Percentiles rank a stretch among this genome's conserved stretches.
These are phyloP conservation scores for Umimayanthus kanabou DNA, from an alignment of 92 coral and sea anemone genomes.

Conservation along the genomic window DNA sequence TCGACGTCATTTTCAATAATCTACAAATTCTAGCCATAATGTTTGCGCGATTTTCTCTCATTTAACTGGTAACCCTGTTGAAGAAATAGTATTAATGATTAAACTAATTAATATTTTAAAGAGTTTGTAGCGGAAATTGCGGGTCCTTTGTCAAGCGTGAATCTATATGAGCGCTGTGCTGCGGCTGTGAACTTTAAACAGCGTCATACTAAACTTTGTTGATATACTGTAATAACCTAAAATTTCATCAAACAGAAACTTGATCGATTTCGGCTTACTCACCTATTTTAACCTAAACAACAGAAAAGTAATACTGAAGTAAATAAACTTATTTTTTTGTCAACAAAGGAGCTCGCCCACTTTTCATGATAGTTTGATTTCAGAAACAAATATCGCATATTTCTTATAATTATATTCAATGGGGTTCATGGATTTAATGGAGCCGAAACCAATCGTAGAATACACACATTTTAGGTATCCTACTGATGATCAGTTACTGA, in stretches of 20 bases:
- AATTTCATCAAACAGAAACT: not conserved
- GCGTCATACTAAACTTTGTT: not conserved
- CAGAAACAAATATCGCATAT: not conserved
- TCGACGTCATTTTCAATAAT: not conserved
- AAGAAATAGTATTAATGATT: slow-evolving; percentile 4
- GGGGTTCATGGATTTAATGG: too few relatives aligned
- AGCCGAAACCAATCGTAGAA: too few relatives aligned
- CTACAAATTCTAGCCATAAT: slow-evolving; percentile 26
- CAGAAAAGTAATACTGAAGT: not conserved
- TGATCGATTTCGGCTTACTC: not conserved
- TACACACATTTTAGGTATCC: too few relatives aligned
- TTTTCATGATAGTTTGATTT: not conserved
- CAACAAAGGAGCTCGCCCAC: not conserved
- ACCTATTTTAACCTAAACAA: not conserved
- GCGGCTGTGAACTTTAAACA: not conserved
- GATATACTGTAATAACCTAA: not conserved
- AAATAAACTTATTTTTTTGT: not conserved
- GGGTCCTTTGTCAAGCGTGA: not conserved
- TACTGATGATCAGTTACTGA: too few relatives aligned
- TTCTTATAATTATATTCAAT: too few relatives aligned
- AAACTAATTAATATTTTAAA: slow-evolving; percentile 26
- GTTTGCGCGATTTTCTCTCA: slow-evolving; percentile 8
- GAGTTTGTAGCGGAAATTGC: slow-evolving; percentile 1
- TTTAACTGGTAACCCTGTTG: not conserved
- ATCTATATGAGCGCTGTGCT: not conserved